Evolutionary conservation across 1,140 invertebrate genomes (phyloP).

Genomic region (Leptopilina boulardi): DNA sequence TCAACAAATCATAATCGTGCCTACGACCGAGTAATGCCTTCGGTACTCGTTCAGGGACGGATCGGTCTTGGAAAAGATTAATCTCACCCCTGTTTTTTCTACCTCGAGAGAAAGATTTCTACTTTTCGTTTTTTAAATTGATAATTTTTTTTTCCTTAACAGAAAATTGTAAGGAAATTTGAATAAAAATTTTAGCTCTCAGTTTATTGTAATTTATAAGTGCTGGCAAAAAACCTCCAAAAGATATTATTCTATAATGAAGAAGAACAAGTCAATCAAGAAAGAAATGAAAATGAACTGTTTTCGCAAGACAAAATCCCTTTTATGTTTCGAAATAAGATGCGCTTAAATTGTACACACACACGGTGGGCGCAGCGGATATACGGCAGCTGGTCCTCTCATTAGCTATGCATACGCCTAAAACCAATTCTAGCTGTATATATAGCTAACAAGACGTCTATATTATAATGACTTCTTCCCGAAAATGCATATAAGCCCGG

Average conservation of each 20-base stretch:
- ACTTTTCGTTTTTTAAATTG: too few species aligned
- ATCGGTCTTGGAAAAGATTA: background rate
- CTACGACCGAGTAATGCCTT: conserved; percentile 66
- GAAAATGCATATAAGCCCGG: conserved; percentile 53
- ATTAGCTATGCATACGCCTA: conserved; percentile 73
- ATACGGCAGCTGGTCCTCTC: conserved; percentile 63
- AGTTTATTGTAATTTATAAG: background rate
- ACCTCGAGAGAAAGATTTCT: too few species aligned
- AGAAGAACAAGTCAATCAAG: background rate
- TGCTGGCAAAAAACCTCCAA: background rate
- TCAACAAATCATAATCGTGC: conserved; percentile 74
- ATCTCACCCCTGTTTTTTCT: conserved; percentile 24
- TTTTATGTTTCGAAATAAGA: background rate
- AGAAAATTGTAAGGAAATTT: too few species aligned
- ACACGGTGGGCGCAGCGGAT: conserved; percentile 42
- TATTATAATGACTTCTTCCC: conserved; percentile 70
- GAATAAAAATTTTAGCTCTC: background rate
- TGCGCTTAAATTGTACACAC: conserved; percentile 41
- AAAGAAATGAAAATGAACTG: too few species aligned
- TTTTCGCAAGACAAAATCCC: background rate
- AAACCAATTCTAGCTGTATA: conserved; percentile 66
- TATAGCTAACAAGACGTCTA: conserved; percentile 70
- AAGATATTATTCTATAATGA: background rate
- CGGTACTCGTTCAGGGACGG: conserved; percentile 23
- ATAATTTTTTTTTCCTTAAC: too few species aligned